Conservation (phyloP, 2,888 invertebrate species). For the Ornithoptera alexandrae region DNA sequence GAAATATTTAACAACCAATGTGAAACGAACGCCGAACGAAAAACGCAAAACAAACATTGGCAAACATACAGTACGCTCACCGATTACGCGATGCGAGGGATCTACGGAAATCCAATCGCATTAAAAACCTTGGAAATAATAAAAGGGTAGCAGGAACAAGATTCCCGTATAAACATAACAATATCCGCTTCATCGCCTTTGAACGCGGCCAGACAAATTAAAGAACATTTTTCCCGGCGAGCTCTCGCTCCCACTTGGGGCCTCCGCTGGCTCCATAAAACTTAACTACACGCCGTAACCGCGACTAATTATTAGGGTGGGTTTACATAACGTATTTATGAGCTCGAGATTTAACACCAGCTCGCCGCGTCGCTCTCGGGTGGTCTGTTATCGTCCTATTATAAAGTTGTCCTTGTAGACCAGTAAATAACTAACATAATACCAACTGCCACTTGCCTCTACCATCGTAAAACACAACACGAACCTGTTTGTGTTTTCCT, state of each 20-base stretch:
- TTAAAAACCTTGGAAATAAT: conserved; percentile 62
- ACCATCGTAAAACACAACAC: conserved; percentile 32
- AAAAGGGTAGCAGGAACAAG: conserved; percentile 61
- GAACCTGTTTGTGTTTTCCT: conserved; percentile 31
- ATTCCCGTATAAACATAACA: conserved; percentile 71
- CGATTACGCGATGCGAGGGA: conserved; percentile 43
- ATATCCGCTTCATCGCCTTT: conserved; percentile 70
- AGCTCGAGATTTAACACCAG: conserved; percentile 74
- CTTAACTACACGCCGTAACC: conserved; percentile 76
- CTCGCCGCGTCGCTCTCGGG: conserved; percentile 65
- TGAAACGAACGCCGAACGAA: conserved; percentile 28
- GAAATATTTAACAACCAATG: conserved; percentile 41
- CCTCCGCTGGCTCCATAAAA: conserved; percentile 69
- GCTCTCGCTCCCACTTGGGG: conserved; percentile 59
- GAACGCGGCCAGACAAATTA: conserved; percentile 71
- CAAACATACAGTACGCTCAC: conserved; percentile 57
- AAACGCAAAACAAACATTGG: conserved; percentile 6
- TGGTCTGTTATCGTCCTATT: conserved; percentile 78
- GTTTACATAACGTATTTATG: conserved; percentile 80
- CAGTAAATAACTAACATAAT: conserved; percentile 74
- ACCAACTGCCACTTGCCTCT: conserved; percentile 52
- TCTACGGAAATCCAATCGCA: conserved; percentile 65
- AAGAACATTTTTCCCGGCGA: conserved; percentile 70
- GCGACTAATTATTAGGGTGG: conserved; percentile 79
- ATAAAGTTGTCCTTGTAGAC: conserved; percentile 76